Evolutionary conservation across 1,140 invertebrate genomes (phyloP).

Genomic region (Harlomillsia oculata): DNA sequence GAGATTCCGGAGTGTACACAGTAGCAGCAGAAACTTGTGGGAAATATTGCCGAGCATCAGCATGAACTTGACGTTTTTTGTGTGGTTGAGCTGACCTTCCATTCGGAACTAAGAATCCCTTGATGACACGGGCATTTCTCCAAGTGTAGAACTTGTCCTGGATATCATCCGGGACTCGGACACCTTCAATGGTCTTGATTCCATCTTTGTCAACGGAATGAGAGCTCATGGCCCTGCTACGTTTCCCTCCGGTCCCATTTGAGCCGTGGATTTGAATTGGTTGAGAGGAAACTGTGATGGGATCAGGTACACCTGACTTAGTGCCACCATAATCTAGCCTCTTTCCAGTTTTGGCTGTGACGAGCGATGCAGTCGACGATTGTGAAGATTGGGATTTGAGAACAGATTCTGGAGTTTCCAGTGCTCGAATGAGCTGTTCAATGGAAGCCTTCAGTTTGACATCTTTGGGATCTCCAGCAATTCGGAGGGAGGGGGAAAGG

Average conservation of each 20-base stretch:
- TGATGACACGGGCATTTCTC: slow-evolving; percentile 75
- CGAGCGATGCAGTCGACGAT: background rate
- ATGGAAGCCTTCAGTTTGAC: slow-evolving; percentile 11
- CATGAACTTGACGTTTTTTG: slow-evolving; percentile 17
- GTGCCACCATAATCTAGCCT: slow-evolving; percentile 5
- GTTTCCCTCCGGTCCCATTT: background rate
- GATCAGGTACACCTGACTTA: slow-evolving; percentile 7
- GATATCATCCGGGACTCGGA: slow-evolving; percentile 69
- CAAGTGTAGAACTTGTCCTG: slow-evolving; percentile 64
- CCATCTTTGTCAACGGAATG: slow-evolving; percentile 52
- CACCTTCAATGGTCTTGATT: slow-evolving; percentile 65
- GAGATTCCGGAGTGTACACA: background rate
- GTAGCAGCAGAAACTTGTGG: slow-evolving; percentile 15
- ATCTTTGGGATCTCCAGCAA: slow-evolving; percentile 9
- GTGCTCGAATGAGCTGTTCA: slow-evolving; percentile 5
- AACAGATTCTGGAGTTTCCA: background rate
- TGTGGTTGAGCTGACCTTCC: slow-evolving; percentile 16
- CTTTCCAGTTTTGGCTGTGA: background rate
- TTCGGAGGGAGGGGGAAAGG: background rate
- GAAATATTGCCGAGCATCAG: slow-evolving; percentile 11
- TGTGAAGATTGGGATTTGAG: background rate
- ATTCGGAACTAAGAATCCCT: slow-evolving; percentile 57
- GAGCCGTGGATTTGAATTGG: slow-evolving; percentile 15
- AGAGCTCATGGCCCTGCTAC: background rate
- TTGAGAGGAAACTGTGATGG: slow-evolving; percentile 23